Base-by-base conservation (phyloP, 2,888 invertebrate genomes). In the Conistra vaccinii region DNA sequence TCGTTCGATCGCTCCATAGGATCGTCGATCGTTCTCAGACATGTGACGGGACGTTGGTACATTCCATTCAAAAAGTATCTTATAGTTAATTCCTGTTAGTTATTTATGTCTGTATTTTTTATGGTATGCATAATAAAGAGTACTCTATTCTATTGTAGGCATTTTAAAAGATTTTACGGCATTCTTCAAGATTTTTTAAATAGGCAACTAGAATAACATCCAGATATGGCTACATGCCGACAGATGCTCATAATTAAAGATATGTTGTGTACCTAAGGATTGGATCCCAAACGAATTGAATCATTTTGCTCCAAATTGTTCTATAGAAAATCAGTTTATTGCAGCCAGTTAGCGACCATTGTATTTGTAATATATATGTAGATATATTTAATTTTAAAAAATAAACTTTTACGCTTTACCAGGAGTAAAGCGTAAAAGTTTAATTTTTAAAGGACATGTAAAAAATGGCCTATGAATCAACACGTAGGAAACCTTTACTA, bases 1-100 rank as follows among this genome's bases (percentile, higher is more conserved):
- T 91, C 90, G 89, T 91, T 89, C 89, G 85, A 90, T 91, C 66
- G 76, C 60, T 85, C 72, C 61, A n/a, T 70, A 62, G 79, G 86
- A 90, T 91, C 67, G 78, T 67, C 86, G 86, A 90, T 91, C 67
- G 78, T 67, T 88, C 82, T 68, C 73, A 85, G 73, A 70, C 71
- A 61, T 81, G 63, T 69, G 72, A 65, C 66, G 78, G 72, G 80
- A 79, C 71, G 76, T 78, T 65, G 68, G 45, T 42, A 61, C 67
- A 79, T 80, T 83, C 65, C 76, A 74, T 57, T 61, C 58, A 69
- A 76, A 71, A 66, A 45, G 39, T 68, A 63, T 63, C n/a, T 73
- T 42, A 26, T 55, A n/a, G 32, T 42, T 65, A 48, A 65, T 65
- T 65, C n/a, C n/a, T 48, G 60, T 32, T 57, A 29, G 29, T 29